Evolutionary conservation across 2,888 invertebrate species (phyloP).

Genomic region (Rhagonycha fulva): DNA sequence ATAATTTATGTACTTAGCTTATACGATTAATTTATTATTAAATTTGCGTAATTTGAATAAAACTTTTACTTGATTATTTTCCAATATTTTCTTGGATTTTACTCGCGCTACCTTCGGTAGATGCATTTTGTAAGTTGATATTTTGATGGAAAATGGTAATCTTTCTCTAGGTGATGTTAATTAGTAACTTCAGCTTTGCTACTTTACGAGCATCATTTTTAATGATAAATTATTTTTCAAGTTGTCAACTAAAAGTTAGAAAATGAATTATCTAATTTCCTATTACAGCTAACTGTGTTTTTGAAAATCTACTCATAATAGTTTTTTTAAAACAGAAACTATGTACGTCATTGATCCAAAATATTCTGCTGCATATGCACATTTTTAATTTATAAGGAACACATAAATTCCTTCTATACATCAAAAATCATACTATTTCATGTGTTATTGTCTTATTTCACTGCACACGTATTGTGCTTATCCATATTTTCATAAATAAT

Average conservation of each 20-base stretch:
- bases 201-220: neutral
- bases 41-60: neutral
- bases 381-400: neutral
- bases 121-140: neutral
- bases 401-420: neutral
- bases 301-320: neutral
- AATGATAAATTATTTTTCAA: neutral
- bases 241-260: neutral
- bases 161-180: neutral
- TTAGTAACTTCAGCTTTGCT: neutral
- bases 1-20: neutral
- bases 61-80: neutral
- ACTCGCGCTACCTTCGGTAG: neutral
- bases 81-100: neutral
- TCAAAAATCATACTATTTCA: neutral
- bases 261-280: neutral
- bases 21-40: neutral
- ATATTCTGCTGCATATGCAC: neutral
- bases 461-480: conserved; percentile 1
- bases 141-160: neutral
- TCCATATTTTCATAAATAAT: conserved; percentile 27
- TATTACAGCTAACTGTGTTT: neutral
- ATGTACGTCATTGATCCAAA: too few relatives aligned
- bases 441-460: neutral
- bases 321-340: neutral